These are phyloP conservation scores for Hippasteria phrygiana DNA, from an alignment of 53 echinoderm and acorn worm species.

Conservation along the genomic window DNA sequence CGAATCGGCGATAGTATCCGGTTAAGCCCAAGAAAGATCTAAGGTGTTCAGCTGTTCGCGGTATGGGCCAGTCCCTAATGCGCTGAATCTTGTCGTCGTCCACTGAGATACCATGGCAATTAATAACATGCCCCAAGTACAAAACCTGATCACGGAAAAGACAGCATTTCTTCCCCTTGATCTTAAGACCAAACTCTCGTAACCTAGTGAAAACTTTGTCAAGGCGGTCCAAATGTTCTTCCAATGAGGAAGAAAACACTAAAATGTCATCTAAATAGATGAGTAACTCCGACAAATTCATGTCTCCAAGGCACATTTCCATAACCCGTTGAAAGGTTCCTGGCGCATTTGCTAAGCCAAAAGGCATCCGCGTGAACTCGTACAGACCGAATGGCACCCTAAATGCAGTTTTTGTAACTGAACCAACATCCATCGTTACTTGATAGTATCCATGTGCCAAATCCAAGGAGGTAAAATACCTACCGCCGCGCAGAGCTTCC, in stretches of 20 bases:
- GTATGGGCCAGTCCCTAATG: constrained; percentile 46
- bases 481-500: constrained; percentile 31
- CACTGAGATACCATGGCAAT: constrained; percentile 38
- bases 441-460: no score
- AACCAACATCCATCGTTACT: background rate
- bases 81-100: constrained; percentile 51
- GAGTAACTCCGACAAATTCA: background rate
- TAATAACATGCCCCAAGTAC: constrained; percentile 63
- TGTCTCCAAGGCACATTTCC: constrained; percentile 2
- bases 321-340: background rate
- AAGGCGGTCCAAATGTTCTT: constrained; percentile 46
- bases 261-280: constrained; percentile 72
- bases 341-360: constrained; percentile 14
- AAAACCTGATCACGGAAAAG: constrained; percentile 13
- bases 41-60: constrained; percentile 28
- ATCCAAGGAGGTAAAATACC: constrained; percentile 13
- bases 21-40: constrained; percentile 13
- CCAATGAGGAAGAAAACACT: constrained; percentile 39
- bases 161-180: no score
- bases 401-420: background rate
- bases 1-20: background rate
- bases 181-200: constrained; percentile 50
- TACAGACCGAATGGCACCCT: no score
- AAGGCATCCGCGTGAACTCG: constrained; percentile 8
- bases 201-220: constrained; percentile 51